phyloP scores from a whole-genome alignment of 1,140 invertebrate genomes.

The Zaprionus capensis region DNA sequence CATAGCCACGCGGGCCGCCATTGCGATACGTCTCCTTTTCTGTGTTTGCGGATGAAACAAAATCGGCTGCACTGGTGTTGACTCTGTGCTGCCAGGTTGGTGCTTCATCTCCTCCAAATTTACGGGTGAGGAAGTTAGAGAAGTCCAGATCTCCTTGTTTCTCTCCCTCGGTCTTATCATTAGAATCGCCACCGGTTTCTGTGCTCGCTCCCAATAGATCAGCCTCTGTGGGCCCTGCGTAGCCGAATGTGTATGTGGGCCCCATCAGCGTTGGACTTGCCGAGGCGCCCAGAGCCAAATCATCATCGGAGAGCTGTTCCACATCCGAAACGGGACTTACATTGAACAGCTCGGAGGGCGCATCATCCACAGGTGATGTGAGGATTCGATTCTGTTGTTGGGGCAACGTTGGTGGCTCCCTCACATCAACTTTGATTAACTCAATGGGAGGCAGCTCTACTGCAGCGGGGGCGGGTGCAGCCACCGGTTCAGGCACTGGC shows the following conservation, averaged over 20 bases:
- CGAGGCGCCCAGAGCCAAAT: conserved; percentile 85
- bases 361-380: conserved; percentile 55
- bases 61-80: conserved; percentile 37
- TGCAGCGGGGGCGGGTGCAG: conserved; percentile 12
- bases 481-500: background rate
- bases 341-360: conserved; percentile 64
- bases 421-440: conserved; percentile 52
- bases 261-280: conserved; percentile 85
- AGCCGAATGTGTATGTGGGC: conserved; percentile 51
- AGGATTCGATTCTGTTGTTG: conserved; percentile 42
- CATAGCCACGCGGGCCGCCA: conserved; percentile 86
- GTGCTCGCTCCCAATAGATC: conserved; percentile 39
- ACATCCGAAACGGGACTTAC: conserved; percentile 73
- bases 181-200: conserved; percentile 11
- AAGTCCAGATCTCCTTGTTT: conserved; percentile 21
- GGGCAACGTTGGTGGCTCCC: conserved; percentile 34
- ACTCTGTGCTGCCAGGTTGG: conserved; percentile 45
- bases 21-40: conserved; percentile 47
- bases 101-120: conserved; percentile 57
- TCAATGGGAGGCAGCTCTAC: conserved; percentile 7
- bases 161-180: conserved; percentile 14
- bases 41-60: conserved; percentile 48
- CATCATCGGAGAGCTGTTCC: conserved; percentile 84
- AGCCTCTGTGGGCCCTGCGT: conserved; percentile 41
- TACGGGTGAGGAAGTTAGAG: conserved; percentile 54